A percentile compares a stretch with the other conserved stretches of the same genome.
Evolutionary conservation across 1,140 invertebrate species (phyloP).

Genomic region (Papilio polyxenes): DNA sequence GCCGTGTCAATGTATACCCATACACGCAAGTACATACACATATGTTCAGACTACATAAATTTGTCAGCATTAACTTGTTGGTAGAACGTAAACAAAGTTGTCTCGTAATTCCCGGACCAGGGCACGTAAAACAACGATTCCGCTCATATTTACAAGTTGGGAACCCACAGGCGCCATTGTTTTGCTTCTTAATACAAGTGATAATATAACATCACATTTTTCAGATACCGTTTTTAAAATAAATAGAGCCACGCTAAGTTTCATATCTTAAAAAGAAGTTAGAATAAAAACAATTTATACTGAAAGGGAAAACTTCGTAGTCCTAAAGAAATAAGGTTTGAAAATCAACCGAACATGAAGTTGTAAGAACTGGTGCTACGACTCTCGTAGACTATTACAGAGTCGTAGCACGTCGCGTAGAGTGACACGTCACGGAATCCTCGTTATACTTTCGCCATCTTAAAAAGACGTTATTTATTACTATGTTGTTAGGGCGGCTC

Average conservation of each 20-base stretch:
- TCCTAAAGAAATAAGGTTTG: not conserved
- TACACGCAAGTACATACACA: not conserved
- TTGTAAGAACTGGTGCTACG: constrained; percentile 7
- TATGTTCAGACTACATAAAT: not conserved
- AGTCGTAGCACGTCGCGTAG: constrained; percentile 29
- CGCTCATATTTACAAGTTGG: not conserved
- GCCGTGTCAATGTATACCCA: not conserved
- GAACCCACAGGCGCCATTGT: not conserved
- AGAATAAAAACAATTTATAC: not conserved
- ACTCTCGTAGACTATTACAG: constrained; percentile 6
- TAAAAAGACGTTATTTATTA: constrained; percentile 23
- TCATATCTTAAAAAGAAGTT: not conserved
- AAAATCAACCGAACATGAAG: constrained; percentile 14
- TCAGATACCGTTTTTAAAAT: not conserved
- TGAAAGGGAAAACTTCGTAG: not conserved
- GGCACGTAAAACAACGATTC: not conserved
- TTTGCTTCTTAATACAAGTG: not conserved
- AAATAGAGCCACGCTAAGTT: not conserved
- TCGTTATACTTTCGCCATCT: constrained; percentile 16
- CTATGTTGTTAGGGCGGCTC: not conserved
- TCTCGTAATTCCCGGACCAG: not conserved
- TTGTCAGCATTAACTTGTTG: constrained; percentile 29
- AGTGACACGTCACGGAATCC: constrained; percentile 17
- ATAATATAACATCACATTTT: constrained; percentile 1
- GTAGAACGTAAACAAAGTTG: constrained; percentile 7